phyloP scores from a whole-genome alignment of 2,888 invertebrate genomes.

The Bruchidius siliquastri region DNA sequence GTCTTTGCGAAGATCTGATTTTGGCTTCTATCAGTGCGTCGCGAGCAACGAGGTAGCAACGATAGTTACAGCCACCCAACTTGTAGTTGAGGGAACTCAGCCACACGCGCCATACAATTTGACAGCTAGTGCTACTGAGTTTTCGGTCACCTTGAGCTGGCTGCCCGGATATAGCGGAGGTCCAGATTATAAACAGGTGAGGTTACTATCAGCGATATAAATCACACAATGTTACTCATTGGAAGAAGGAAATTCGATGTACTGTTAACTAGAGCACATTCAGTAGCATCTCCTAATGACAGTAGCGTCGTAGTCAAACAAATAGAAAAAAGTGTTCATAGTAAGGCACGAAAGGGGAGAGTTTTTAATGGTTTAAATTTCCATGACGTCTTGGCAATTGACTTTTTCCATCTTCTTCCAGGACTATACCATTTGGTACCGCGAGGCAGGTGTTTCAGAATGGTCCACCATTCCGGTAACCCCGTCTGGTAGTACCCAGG shows the following conservation, averaged over 20 bases:
- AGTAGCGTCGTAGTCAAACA: too few species aligned
- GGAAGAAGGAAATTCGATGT: too few species aligned
- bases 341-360: too few species aligned
- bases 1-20: constrained; percentile 80
- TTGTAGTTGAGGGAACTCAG: constrained; percentile 79
- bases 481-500: constrained; percentile 83
- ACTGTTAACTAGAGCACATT: too few species aligned
- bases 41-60: constrained; percentile 94
- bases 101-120: constrained; percentile 97
- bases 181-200: constrained; percentile 79
- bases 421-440: constrained; percentile 57
- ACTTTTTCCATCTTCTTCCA: background rate
- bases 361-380: too few species aligned
- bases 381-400: background rate
- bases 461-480: constrained; percentile 93
- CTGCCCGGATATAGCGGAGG: constrained; percentile 94
- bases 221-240: too few species aligned
- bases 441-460: constrained; percentile 80
- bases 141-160: constrained; percentile 88
- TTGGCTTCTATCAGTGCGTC: constrained; percentile 94
- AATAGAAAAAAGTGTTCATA: too few species aligned
- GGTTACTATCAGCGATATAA: constrained; percentile 64
- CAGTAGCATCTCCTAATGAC: too few species aligned
- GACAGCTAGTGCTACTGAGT: constrained; percentile 80
- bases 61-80: constrained; percentile 83